A percentile compares a stretch with the other conserved stretches of the same genome.
Conservation (phyloP, 2,888 invertebrate genomes). For the Ligdia adustata region DNA sequence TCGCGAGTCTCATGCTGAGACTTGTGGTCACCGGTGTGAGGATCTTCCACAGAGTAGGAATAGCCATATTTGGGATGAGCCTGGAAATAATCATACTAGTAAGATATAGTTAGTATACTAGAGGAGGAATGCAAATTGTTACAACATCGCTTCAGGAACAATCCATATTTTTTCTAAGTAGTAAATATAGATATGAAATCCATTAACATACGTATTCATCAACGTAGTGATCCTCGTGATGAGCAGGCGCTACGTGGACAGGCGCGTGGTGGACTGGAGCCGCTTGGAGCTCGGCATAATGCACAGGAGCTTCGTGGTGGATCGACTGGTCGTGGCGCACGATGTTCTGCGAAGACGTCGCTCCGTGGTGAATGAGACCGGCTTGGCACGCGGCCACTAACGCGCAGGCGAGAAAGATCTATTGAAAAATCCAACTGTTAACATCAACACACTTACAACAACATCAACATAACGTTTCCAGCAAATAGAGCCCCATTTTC, state of each 20-base stretch:
- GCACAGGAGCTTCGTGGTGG: conserved; percentile 64
- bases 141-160: too few species aligned
- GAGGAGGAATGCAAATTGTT: too few species aligned
- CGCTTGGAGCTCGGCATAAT: conserved; percentile 53
- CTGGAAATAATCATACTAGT: conserved; percentile 52
- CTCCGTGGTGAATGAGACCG: conserved; percentile 70
- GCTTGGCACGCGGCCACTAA: conserved; percentile 69
- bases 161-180: too few species aligned
- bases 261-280: conserved; percentile 45
- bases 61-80: conserved; percentile 81
- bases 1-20: conserved; percentile 83
- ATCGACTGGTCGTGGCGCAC: conserved; percentile 67
- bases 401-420: conserved; percentile 67
- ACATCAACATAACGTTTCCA: not conserved
- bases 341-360: conserved; percentile 78
- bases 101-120: not conserved
- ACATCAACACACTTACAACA: not conserved
- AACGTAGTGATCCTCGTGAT: conserved; percentile 69
- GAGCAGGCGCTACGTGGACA: conserved; percentile 40
- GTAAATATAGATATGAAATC: too few species aligned
- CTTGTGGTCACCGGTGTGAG: conserved; percentile 85
- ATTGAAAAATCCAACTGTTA: conserved; percentile 26
- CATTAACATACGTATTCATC: conserved; percentile 68
- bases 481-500: conserved; percentile 17
- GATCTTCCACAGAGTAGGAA: conserved; percentile 84